A percentile compares a stretch with the other conserved stretches of the same genome.
phyloP scores from a whole-genome alignment of 2,797 vertebrate species.

The Varecia variegata region DNA sequence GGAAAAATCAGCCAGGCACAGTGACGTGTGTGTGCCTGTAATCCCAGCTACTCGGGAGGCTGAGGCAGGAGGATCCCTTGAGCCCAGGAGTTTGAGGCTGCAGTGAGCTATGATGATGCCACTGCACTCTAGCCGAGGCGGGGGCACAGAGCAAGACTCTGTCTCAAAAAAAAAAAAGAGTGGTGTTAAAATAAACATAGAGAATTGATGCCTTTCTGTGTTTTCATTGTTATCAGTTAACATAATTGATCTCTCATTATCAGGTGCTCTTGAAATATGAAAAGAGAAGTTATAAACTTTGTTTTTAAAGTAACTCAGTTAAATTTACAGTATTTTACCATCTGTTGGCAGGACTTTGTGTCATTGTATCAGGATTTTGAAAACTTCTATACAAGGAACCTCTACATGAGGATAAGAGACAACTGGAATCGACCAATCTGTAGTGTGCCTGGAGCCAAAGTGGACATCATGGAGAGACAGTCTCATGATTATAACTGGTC shows the following conservation, averaged over 20 bases:
- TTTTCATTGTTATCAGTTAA: neutral
- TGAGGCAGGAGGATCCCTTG: too few species aligned
- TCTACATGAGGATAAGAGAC: slow-evolving; percentile 98
- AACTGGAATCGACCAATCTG: slow-evolving; percentile 98
- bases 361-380: slow-evolving; percentile 98
- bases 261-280: neutral
- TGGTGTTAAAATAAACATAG: neutral
- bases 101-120: too few species aligned
- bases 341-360: slow-evolving; percentile 93
- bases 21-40: too few species aligned
- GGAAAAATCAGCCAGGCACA: too few species aligned
- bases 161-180: too few species aligned
- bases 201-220: neutral
- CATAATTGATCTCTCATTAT: neutral
- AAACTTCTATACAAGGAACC: slow-evolving; percentile 97
- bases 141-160: too few species aligned
- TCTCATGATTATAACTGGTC: slow-evolving; percentile 97
- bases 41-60: too few species aligned
- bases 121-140: too few species aligned
- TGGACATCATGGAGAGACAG: slow-evolving; percentile 93
- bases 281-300: slow-evolving; percentile 31
- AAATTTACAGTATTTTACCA: slow-evolving; percentile 40
- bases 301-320: slow-evolving; percentile 35
- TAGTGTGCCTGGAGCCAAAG: slow-evolving; percentile 93
- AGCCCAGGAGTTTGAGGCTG: too few species aligned